Evolutionary conservation across 2,888 invertebrate genomes (phyloP), one percentile per base, ranked within the genome.

Genomic region (Caenorhabditis uteleia): DNA sequence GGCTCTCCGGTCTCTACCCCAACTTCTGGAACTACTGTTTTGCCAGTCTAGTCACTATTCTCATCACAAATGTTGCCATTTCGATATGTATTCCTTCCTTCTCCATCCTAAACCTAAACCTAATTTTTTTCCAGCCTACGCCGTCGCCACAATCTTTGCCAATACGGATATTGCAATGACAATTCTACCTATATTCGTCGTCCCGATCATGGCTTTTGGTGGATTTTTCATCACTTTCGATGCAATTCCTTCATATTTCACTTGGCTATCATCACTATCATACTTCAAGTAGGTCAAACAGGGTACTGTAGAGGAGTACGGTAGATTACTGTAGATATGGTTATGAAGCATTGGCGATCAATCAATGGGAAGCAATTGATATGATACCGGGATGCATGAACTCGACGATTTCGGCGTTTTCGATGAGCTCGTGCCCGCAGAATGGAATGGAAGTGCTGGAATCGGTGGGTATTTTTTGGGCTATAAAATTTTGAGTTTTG

Each of bases 191-290:
- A 92, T 94, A 3, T 88, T 94, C 59, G 90, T 95, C 71, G 91
- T 95, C 60, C 95, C 95, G 0, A 91, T 95, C 84, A 87, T 95
- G 85, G 86, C 95, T 20, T 95, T 95, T 84, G 95, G 95, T 61
- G 95, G 95, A 39, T 94, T 93, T 87, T 94, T 94, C 85, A 87
- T 95, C 36, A 95, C 94, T 83, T 89, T 90, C 23, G 90, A 89
- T 27, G 60, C 70, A 1, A 72, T 77, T 60, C 77, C 77, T 1
- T 20, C 50, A 7, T 75, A 75, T 48, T 75, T 75, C 57, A 69
- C 61, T 16, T 75, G 75, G 75, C 46, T 75, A 0, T 67, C 75
- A 0, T 64, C 68, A 1, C 51, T 75, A 0, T 72, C 71, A 14
- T 75, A 75, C 54, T 75, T 75, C 59, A 74, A 74, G 65, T 68